phyloP scores from a whole-genome alignment of 2,888 invertebrate genomes.

The Temnothorax unifasciatus region DNA sequence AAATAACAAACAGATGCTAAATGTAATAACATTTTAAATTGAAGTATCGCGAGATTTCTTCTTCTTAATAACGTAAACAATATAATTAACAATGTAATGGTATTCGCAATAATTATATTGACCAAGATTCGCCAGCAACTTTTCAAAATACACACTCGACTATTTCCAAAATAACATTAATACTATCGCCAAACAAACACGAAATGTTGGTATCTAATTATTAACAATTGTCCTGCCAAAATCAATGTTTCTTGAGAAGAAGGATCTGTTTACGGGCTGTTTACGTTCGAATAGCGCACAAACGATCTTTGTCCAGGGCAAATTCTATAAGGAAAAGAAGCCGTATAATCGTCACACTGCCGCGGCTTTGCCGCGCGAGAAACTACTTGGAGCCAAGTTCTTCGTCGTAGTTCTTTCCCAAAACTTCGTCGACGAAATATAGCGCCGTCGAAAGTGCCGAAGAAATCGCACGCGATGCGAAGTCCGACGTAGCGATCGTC shows the following conservation, averaged over 20 bases:
- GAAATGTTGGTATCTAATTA: conserved; percentile 24
- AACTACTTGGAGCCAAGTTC: conserved; percentile 66
- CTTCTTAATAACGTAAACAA: neutral
- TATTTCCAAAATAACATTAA: neutral
- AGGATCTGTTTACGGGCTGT: conserved; percentile 61
- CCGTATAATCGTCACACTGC: conserved; percentile 69
- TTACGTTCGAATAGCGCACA: conserved; percentile 51
- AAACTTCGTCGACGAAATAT: conserved; percentile 68
- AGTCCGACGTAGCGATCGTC: conserved; percentile 53
- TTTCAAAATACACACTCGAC: neutral
- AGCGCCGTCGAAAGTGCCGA: conserved; percentile 62
- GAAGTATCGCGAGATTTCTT: neutral
- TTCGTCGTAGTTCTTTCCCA: conserved; percentile 53
- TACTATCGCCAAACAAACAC: neutral
- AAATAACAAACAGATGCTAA: neutral
- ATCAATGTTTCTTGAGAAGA: conserved; percentile 14
- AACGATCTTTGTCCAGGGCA: conserved; percentile 38
- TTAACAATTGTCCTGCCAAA: neutral
- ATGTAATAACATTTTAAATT: neutral
- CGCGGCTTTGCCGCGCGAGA: conserved; percentile 54
- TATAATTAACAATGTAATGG: neutral
- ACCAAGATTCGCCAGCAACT: neutral
- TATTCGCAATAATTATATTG: neutral
- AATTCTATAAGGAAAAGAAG: conserved; percentile 60
- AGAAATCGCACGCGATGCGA: conserved; percentile 58